Percentiles rank a stretch among this genome's conserved stretches.
Conservation (phyloP, 1,140 invertebrate species). For the Potamilus streckersoni region DNA sequence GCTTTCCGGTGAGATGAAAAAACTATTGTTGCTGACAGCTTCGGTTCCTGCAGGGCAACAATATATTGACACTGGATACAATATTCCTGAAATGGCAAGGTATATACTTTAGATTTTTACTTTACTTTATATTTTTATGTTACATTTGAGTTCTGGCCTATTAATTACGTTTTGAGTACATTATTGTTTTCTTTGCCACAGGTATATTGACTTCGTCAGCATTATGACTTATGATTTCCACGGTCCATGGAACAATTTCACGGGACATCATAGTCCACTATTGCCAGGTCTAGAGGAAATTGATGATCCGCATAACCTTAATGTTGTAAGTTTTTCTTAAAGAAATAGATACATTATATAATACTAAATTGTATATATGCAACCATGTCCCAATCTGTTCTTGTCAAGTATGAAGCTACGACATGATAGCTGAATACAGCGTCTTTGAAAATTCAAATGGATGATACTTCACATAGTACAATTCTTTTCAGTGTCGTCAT, state of each 20-base stretch:
- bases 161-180: no score
- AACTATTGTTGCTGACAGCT: constrained; percentile 50
- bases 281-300: constrained; percentile 79
- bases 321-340: constrained; percentile 17
- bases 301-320: constrained; percentile 10
- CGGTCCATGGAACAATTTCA: constrained; percentile 7
- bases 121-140: neutral
- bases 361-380: no score
- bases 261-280: constrained; percentile 13
- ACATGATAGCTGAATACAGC: no score
- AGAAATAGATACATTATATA: no score
- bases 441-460: no score
- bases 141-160: neutral
- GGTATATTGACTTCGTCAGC: constrained; percentile 20
- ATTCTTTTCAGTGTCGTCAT: no score
- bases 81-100: constrained; percentile 56
- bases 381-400: no score
- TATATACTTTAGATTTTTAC: constrained; percentile 25
- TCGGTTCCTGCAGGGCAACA: constrained; percentile 56
- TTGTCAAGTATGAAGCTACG: no score
- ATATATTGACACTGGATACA: constrained; percentile 61
- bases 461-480: no score
- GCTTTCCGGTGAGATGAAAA: no score
- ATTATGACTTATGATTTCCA: constrained; percentile 22
- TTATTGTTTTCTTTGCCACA: neutral